Base-by-base conservation (phyloP, 2,113 vertebrate genomes). In the Phaethon lepturus region DNA sequence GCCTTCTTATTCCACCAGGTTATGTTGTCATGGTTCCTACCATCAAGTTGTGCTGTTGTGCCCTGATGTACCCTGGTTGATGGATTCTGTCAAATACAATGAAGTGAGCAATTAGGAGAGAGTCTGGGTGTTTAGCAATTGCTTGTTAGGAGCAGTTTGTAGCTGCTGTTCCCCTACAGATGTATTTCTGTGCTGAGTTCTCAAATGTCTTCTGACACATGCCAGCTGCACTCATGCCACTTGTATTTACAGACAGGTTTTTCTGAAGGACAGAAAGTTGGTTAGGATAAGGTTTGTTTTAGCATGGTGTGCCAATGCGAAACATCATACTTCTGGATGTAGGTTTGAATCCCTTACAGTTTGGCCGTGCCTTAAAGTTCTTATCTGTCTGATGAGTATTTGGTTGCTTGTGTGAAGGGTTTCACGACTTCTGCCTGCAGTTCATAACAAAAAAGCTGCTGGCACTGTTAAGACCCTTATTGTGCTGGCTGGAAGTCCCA, bases 261-360 rank as follows among this genome's bases (percentile, higher is more conserved):
- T 90, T 40, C 40, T 85, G 84, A 77, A 47, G 87, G 91, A 93
- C 71, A 76, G 90, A 82, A 95, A 83, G 45, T 94, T 97, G 93
- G 87, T 89, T 82, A 33, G 69, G 58, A 47, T 88, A 40, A 91
- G 55, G 67, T 97, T 97, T 97, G 89, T 94, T 97, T 96, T 91
- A 73, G 55, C 17, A 11, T 16, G 44, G 26, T 82, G 55, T 95
- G 93, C 86, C 77, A 96, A 9, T 29, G 67, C 8, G 14, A 91
- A 90, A 69, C 81, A 73, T 82, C 80, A 26, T 75, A 60, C 53
- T 95, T 86, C 83, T 95, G 84, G 62, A 52, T 83, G 67, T 25
- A 67, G 62, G 50, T 94, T 86, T 87, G 74, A 89, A 60, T 95
- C 69, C 33, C 9, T 71, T 60, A 45, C 28, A 40, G 67, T 78